A percentile compares a stretch with the other conserved stretches of the same genome.
These are phyloP conservation scores for Labeo calbasu DNA, from an alignment of 2,797 vertebrate species.

Conservation along the genomic window DNA sequence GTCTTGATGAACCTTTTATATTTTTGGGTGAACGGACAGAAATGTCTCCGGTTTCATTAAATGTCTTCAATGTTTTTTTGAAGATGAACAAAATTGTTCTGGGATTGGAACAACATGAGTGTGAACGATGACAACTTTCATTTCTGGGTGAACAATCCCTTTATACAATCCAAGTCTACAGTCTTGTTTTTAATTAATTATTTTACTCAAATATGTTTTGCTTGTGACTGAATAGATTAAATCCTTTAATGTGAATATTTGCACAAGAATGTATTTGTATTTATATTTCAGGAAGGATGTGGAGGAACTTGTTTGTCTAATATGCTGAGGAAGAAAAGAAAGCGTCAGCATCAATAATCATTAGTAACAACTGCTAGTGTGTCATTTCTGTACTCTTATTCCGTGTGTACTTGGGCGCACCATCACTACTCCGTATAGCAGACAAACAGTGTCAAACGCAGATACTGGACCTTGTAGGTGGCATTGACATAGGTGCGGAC, in stretches of 20 bases:
- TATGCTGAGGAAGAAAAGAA: too few species aligned
- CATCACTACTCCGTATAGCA: background rate
- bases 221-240: background rate
- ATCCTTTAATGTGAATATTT: background rate
- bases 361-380: background rate
- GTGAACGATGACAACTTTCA: background rate
- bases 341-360: too few species aligned
- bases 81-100: background rate
- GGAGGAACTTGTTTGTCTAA: too few species aligned
- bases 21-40: too few species aligned
- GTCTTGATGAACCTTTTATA: too few species aligned
- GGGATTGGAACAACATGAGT: background rate
- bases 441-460: background rate
- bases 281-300: background rate
- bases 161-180: background rate
- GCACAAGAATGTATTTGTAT: background rate
- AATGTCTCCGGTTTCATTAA: too few species aligned
- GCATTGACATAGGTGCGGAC: conserved; percentile 91
- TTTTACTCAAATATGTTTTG: background rate
- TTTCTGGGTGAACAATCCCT: too few species aligned
- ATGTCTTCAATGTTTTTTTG: too few species aligned
- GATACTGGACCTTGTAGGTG: conserved; percentile 85
- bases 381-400: background rate
- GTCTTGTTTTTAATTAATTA: background rate
- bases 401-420: background rate